These are phyloP conservation scores for Sebastolobus altivelis DNA, from an alignment of 2,797 vertebrate species.

Conservation along the genomic window DNA sequence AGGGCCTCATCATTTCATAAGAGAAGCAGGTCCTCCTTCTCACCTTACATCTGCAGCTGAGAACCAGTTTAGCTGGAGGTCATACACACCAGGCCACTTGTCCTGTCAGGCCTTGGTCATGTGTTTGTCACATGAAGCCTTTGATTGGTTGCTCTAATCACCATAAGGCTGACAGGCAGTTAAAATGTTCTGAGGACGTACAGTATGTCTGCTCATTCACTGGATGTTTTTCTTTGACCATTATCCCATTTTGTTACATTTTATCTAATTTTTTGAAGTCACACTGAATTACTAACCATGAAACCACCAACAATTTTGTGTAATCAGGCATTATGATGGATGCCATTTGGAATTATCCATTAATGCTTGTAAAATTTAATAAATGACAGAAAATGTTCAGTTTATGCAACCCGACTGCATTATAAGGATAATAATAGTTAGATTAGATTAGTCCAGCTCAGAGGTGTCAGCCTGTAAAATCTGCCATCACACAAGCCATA, in stretches of 20 bases:
- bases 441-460: not conserved
- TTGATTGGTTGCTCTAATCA: not conserved
- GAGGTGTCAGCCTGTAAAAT: not conserved
- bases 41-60: conserved; percentile 21
- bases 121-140: not conserved
- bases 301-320: not conserved
- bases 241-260: not conserved
- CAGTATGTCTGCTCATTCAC: not conserved
- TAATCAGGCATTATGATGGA: not conserved
- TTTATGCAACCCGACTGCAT: not conserved
- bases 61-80: conserved; percentile 3
- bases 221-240: not conserved
- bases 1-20: conserved; percentile 25
- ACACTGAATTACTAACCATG: not conserved
- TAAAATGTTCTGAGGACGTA: not conserved
- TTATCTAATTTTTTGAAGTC: not conserved
- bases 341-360: not conserved
- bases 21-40: conserved; percentile 39
- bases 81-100: not conserved
- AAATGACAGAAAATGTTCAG: not conserved
- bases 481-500: no score
- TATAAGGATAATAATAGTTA: not conserved
- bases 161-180: not conserved
- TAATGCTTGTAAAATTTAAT: not conserved
- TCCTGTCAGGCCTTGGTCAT: not conserved